A percentile compares a stretch with the other conserved stretches of the same genome.
phyloP scores from a whole-genome alignment of 2,888 invertebrate genomes.

The Drosophila pseudotalamancana region DNA sequence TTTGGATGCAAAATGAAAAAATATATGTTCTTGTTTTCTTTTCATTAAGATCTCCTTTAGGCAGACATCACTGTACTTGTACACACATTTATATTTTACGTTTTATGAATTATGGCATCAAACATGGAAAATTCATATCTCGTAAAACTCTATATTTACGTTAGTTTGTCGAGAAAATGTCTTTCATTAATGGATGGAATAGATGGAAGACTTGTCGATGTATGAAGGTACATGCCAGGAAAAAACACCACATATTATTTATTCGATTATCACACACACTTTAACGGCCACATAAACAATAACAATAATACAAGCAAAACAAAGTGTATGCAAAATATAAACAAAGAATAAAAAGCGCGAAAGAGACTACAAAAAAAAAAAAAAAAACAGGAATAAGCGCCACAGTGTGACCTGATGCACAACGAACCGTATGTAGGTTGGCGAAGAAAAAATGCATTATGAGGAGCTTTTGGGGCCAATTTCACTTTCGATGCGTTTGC shows the following conservation, averaged over 20 bases:
- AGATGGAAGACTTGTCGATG: not conserved
- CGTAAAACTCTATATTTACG: constrained; percentile 33
- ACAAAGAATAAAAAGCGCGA: constrained; percentile 68
- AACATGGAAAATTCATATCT: constrained; percentile 16
- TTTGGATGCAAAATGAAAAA: not conserved
- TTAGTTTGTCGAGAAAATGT: constrained; percentile 17
- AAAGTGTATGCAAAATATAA: constrained; percentile 71
- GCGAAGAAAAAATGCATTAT: not conserved
- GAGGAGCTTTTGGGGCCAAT: not conserved
- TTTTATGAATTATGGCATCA: constrained; percentile 57
- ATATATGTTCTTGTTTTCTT: not conserved
- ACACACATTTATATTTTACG: constrained; percentile 15
- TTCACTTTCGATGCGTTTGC: constrained; percentile 32
- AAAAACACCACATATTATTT: constrained; percentile 35
- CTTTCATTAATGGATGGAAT: constrained; percentile 50
- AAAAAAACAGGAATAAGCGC: constrained; percentile 18
- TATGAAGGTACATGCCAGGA: constrained; percentile 4
- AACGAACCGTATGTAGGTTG: constrained; percentile 21
- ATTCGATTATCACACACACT: constrained; percentile 20
- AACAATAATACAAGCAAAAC: constrained; percentile 61
- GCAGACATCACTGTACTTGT: not conserved
- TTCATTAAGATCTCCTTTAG: not conserved
- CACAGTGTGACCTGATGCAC: constrained; percentile 40
- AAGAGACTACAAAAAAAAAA: constrained; percentile 34
- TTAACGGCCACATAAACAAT: constrained; percentile 32